Conservation (phyloP, 2,797 vertebrate genomes). For the Eulemur coronatus region DNA sequence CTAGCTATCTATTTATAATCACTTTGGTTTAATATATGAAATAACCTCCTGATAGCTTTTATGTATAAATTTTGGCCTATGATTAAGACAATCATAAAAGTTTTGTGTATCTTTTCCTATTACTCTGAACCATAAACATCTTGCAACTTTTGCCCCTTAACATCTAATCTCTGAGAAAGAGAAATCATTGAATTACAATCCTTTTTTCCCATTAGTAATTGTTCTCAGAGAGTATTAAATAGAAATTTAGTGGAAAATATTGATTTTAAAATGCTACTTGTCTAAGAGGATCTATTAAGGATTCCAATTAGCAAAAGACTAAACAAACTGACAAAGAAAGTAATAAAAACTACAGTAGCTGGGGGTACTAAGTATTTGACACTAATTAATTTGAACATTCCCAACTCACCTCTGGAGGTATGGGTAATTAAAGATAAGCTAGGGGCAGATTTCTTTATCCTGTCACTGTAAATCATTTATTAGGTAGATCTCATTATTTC, state of each 20-base stretch:
- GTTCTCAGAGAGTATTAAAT: background rate
- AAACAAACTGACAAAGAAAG: background rate
- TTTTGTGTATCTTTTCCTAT: background rate
- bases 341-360: conserved; percentile 1
- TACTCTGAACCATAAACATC: background rate
- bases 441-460: background rate
- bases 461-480: conserved; percentile 5
- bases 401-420: background rate
- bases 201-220: background rate
- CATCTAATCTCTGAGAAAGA: background rate
- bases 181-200: background rate
- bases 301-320: background rate
- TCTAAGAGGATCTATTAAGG: conserved; percentile 10
- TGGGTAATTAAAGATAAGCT: background rate
- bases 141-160: background rate
- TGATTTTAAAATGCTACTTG: conserved; percentile 12
- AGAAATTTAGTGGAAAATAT: background rate
- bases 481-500: background rate
- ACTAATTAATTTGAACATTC: conserved; percentile 30
- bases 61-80: background rate
- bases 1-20: background rate
- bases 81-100: background rate
- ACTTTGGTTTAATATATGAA: conserved; percentile 13
- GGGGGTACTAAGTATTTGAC: background rate
- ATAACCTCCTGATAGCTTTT: background rate